A percentile compares a stretch with the other conserved stretches of the same genome.
These are phyloP conservation scores for Genyomyrus donnyi DNA, from an alignment of 2,113 vertebrate genomes.

Conservation along the genomic window DNA sequence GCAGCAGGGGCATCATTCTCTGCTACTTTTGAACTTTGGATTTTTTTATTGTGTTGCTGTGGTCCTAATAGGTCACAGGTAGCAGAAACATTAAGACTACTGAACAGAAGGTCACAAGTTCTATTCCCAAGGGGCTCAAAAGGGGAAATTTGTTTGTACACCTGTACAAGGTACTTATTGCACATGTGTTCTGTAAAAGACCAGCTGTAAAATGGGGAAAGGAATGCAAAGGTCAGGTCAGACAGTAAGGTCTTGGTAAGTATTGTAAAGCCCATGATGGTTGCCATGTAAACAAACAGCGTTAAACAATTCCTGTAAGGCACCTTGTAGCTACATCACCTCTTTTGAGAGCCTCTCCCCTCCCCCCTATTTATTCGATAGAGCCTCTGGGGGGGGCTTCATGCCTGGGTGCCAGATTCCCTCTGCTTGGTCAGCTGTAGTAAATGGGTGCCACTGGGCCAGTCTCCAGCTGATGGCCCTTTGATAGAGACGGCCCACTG, in stretches of 20 bases:
- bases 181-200: background rate
- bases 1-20: background rate
- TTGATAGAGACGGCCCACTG: conserved; percentile 11
- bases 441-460: conserved; percentile 9
- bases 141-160: background rate
- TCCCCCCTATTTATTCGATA: background rate
- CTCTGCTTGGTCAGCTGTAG: conserved; percentile 10
- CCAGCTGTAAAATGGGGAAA: background rate
- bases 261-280: background rate
- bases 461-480: background rate
- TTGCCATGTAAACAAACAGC: background rate
- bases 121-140: background rate
- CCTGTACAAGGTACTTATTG: background rate
- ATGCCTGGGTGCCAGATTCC: background rate
- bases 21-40: background rate
- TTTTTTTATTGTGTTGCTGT: background rate
- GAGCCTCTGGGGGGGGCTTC: background rate
- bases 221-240: background rate
- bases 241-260: background rate
- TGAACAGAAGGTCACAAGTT: background rate
- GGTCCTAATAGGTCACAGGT: background rate
- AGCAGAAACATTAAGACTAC: background rate
- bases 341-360: background rate
- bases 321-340: background rate
- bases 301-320: background rate